Evolutionary conservation across 2,888 invertebrate species (phyloP), one percentile per base, ranked within the genome.

Genomic region (Xestia rhomboidea): DNA sequence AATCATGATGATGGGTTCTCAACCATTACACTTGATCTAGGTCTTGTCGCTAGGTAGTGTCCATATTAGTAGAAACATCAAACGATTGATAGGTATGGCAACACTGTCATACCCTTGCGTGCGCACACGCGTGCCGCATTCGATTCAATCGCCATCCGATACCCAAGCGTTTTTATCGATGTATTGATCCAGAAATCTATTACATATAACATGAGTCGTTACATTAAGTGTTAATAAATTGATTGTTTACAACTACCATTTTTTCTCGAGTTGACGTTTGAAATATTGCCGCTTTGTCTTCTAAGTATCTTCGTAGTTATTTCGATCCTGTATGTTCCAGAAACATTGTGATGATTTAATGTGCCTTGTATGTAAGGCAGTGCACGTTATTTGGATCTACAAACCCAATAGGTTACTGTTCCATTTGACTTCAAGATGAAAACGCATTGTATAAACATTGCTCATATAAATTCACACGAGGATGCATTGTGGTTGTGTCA

Each of bases 51-150:
- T 62, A 62, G 27, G 2, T 27, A 76, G 46, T 75, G 24, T 18
- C 8, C 1, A 41, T 21, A 18, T 38, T 8, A 6, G 44, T 46
- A 57, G 30, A 67, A 46, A 79, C 6, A 41, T 2, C 15, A 6
- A 60, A 15, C 5, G 11, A 46, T 38, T 6, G 4, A 10, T 11
- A 4, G n/a, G 1, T 2, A 24, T 46, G 63, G 63, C 69, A 80
- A 80, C 82, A 73, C 69, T 46, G 57, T 38, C 24, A n/a, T 62
- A 24, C 57, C 63, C 73, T 82, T 84, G 87, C 82, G 85, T 86
- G 89, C 86, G 84, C 76, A 81, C 85, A 84, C 87, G 89, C 86
- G 73, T 81, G 66, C 71, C 69, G 76, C 82, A 83, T 85, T 83
- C 69, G 68, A 81, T 81, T 79, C 76, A 76, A 74, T 82, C 68